These are phyloP conservation scores for Telmatherina bonti DNA, from an alignment of 2,797 vertebrate species.

Conservation along the genomic window DNA sequence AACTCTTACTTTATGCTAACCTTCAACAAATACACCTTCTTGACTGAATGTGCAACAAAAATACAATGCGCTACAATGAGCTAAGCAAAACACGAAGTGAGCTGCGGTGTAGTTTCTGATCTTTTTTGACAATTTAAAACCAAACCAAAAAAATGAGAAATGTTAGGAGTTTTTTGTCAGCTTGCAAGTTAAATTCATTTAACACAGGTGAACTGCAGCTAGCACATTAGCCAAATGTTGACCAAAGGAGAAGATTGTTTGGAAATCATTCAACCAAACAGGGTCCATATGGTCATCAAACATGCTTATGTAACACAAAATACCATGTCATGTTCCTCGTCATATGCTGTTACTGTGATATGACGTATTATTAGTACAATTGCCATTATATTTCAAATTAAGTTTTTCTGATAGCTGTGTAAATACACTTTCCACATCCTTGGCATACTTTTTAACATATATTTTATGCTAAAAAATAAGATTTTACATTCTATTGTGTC, in stretches of 20 bases:
- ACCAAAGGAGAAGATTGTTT: conserved; percentile 24
- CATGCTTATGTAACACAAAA: conserved; percentile 6
- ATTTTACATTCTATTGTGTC: not conserved
- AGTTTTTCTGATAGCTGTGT: not conserved
- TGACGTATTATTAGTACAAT: not conserved
- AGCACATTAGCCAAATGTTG: conserved; percentile 37
- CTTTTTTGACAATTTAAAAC: not conserved
- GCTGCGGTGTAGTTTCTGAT: not conserved
- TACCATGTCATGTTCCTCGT: not conserved
- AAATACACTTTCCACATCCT: not conserved
- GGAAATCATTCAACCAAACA: conserved; percentile 21
- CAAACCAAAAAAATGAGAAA: not conserved
- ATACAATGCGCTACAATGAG: not conserved
- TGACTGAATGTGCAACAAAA: not conserved
- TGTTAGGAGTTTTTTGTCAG: not conserved
- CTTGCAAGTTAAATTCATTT: not conserved
- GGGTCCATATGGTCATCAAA: conserved; percentile 28
- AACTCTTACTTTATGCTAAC: not conserved
- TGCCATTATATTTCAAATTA: not conserved
- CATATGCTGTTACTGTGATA: not conserved
- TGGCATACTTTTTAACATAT: not conserved
- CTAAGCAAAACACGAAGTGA: not conserved
- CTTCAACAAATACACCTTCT: not conserved
- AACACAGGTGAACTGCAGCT: not conserved
- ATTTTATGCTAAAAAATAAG: not conserved